Evolutionary conservation across 2,797 vertebrate genomes (phyloP).

Genomic region (Xenops minutus): DNA sequence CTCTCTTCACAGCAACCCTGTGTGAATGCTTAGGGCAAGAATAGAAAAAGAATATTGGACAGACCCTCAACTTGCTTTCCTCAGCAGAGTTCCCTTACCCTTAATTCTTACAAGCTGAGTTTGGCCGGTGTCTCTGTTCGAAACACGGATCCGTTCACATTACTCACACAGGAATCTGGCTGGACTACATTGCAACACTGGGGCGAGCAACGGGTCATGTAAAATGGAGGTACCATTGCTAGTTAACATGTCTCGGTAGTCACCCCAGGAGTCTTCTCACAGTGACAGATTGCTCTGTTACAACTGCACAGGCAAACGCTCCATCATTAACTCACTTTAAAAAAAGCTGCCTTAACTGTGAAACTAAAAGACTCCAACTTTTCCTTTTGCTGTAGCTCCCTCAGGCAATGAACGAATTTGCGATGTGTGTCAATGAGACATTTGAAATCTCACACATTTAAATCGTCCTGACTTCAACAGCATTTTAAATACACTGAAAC

Average conservation of each 20-base stretch:
- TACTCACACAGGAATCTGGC: slow-evolving; percentile 1
- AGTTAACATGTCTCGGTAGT: slow-evolving; percentile 46
- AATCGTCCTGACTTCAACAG: slow-evolving; percentile 68
- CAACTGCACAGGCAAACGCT: slow-evolving; percentile 61
- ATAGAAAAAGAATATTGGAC: background rate
- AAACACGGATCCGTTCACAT: background rate
- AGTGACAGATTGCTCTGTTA: slow-evolving; percentile 67
- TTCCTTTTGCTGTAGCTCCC: slow-evolving; percentile 66
- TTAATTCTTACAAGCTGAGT: background rate
- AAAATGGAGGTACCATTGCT: slow-evolving; percentile 1
- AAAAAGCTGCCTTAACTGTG: slow-evolving; percentile 58
- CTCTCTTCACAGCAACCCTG: background rate
- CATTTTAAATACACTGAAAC: slow-evolving; percentile 71
- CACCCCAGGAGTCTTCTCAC: slow-evolving; percentile 56
- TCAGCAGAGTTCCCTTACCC: background rate
- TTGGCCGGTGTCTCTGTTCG: background rate
- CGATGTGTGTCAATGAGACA: slow-evolving; percentile 71
- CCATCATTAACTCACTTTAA: slow-evolving; percentile 66
- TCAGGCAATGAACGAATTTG: slow-evolving; percentile 71
- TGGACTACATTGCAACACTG: background rate
- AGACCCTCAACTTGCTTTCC: background rate
- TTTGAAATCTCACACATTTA: slow-evolving; percentile 76
- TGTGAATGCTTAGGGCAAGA: background rate
- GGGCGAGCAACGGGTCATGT: background rate
- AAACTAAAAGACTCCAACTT: slow-evolving; percentile 66